Evolutionary conservation across 2,888 invertebrate species (phyloP), one percentile per base, ranked within the genome.

Genomic region (Zaprionus lineosus): DNA sequence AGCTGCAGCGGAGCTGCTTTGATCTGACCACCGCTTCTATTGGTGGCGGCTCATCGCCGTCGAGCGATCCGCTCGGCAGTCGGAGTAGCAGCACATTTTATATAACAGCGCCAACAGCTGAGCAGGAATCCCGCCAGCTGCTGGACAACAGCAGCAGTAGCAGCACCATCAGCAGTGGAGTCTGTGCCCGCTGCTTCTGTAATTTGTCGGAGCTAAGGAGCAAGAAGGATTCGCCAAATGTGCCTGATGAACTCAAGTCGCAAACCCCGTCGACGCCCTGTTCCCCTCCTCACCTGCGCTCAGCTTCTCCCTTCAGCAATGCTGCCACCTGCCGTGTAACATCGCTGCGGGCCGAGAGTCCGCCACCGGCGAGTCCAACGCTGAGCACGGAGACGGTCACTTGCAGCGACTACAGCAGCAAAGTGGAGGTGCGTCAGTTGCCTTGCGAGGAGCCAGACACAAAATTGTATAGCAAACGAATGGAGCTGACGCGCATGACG

Each of bases 1-100:
- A 88, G 53, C 56, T 89, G 64, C 90, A 90, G 66, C 86, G 89
- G 50, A 90, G 90, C 74, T 90, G 90, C 75, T 86, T 90, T 52
- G 90, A 90, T 74, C 84, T 90, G 1, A 74, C 60, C 37, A 41
- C 48, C 3, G 37, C 26, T 24, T 39, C 15, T 29, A 26, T 46
- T 9, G 52, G 50, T 0, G 39, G 14, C 1, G 8, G 5, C n/a
- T 46, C 44, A 5, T 40, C 62, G 4, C 40, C 48, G 1, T 14
- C 21, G 0, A 15, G 15, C 2, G 37, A 33, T 0, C 8, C 41
- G 4, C 33, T 50, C 0, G 62, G 31, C 8, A 82, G 62, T 14
- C 61, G 55, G 3, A 84, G 74, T 57, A 83, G 82, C 53, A 89
- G 88, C 68, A 89, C 88, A 9, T 90, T 90, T 65, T 89, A 88